These are phyloP conservation scores for Tyria jacobaeae DNA, from an alignment of 2,888 invertebrate genomes.

Conservation along the genomic window DNA sequence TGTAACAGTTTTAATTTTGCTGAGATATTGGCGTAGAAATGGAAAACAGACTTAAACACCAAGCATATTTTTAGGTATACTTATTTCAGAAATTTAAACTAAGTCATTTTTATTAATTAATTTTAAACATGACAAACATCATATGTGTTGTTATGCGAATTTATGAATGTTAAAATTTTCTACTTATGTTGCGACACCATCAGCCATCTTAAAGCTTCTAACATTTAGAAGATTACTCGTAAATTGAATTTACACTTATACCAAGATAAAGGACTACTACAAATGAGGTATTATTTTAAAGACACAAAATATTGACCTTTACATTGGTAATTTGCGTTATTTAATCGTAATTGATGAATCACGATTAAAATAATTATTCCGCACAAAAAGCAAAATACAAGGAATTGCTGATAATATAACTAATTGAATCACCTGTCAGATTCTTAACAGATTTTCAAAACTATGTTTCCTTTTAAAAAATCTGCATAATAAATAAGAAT, in stretches of 20 bases:
- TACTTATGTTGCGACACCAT: not conserved
- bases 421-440: not conserved
- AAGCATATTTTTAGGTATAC: not conserved
- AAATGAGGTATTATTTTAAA: too few relatives aligned
- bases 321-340: too few relatives aligned
- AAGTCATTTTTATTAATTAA: not conserved
- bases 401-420: not conserved
- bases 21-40: not conserved
- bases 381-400: not conserved
- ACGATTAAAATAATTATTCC: not conserved
- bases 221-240: not conserved
- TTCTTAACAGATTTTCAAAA: not conserved
- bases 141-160: too few relatives aligned
- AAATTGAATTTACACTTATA: too few relatives aligned
- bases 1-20: not conserved
- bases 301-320: not conserved
- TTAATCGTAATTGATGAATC: not conserved
- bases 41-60: not conserved
- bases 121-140: too few relatives aligned
- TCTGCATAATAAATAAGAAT: not conserved
- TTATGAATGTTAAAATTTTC: not conserved
- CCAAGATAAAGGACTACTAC: too few relatives aligned
- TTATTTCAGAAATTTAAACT: too few relatives aligned
- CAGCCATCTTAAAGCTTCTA: not conserved
- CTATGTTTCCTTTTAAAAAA: not conserved